Percentiles rank a stretch among this genome's conserved stretches.
Evolutionary conservation across 2,888 invertebrate species (phyloP).

Genomic region (Drosophila incognita): DNA sequence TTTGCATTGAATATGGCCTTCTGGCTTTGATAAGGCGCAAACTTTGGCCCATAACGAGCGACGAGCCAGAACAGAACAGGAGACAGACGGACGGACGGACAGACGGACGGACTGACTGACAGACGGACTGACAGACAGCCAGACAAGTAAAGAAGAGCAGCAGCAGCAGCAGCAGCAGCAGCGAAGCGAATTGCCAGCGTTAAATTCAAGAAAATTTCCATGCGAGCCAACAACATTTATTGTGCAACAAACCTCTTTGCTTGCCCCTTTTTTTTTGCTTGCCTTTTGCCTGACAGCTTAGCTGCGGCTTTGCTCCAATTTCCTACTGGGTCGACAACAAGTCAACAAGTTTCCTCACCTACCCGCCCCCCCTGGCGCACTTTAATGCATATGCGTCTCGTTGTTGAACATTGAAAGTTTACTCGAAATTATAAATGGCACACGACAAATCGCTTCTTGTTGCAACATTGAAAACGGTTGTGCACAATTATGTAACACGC

Average conservation of each 20-base stretch:
- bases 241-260: slow-evolving; percentile 31
- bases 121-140: neutral
- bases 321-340: slow-evolving; percentile 67
- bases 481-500: neutral
- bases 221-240: slow-evolving; percentile 47
- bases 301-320: slow-evolving; percentile 78
- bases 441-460: slow-evolving; percentile 80
- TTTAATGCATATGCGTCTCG: slow-evolving; percentile 55
- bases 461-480: slow-evolving; percentile 63
- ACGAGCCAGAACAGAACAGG: slow-evolving; percentile 9
- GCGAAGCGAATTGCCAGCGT: slow-evolving; percentile 26
- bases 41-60: slow-evolving; percentile 58
- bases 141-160: neutral
- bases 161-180: neutral
- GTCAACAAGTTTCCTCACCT: slow-evolving; percentile 47
- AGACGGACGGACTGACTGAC: neutral
- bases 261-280: neutral
- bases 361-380: slow-evolving; percentile 20
- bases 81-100: neutral
- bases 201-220: slow-evolving; percentile 57
- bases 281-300: slow-evolving; percentile 68
- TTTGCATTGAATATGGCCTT: slow-evolving; percentile 59
- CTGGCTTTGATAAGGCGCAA: slow-evolving; percentile 56
- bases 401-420: slow-evolving; percentile 71
- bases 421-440: slow-evolving; percentile 82